Evolutionary conservation across 1,140 invertebrate genomes (phyloP).

Genomic region (Scaptodrosophila lebanonensis): DNA sequence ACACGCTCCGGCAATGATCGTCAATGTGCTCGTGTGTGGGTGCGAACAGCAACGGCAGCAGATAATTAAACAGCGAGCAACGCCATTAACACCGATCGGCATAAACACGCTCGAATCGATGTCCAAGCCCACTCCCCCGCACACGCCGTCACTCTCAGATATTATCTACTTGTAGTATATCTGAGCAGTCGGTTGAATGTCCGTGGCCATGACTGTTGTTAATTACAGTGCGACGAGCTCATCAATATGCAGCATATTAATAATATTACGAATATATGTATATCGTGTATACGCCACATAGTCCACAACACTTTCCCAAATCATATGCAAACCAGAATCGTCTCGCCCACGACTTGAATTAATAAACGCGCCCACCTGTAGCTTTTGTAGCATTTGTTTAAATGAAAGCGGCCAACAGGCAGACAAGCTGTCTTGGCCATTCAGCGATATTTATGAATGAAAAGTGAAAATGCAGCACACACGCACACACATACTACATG

Average conservation of each 20-base stretch:
- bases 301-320: conserved; percentile 52
- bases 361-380: conserved; percentile 45
- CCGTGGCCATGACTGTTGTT: conserved; percentile 48
- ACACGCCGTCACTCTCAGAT: too few relatives aligned
- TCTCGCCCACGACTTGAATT: too few relatives aligned
- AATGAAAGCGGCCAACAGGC: too few relatives aligned
- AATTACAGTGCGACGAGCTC: conserved; percentile 50
- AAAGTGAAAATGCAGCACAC: too few relatives aligned
- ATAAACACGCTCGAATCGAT: too few relatives aligned
- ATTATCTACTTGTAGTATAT: too few relatives aligned
- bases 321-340: too few relatives aligned
- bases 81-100: conserved; percentile 23
- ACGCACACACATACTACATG: too few relatives aligned
- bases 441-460: too few relatives aligned
- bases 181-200: too few relatives aligned
- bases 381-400: too few relatives aligned
- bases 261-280: conserved; percentile 21
- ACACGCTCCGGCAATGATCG: conserved; percentile 8
- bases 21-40: conserved; percentile 16
- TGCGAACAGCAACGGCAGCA: conserved; percentile 1
- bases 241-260: conserved; percentile 58
- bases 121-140: conserved; percentile 15
- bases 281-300: conserved; percentile 46
- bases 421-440: too few relatives aligned
- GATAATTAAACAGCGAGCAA: conserved; percentile 52